Evolutionary conservation across 2,113 vertebrate genomes (phyloP).

Genomic region (Pantherophis guttatus): DNA sequence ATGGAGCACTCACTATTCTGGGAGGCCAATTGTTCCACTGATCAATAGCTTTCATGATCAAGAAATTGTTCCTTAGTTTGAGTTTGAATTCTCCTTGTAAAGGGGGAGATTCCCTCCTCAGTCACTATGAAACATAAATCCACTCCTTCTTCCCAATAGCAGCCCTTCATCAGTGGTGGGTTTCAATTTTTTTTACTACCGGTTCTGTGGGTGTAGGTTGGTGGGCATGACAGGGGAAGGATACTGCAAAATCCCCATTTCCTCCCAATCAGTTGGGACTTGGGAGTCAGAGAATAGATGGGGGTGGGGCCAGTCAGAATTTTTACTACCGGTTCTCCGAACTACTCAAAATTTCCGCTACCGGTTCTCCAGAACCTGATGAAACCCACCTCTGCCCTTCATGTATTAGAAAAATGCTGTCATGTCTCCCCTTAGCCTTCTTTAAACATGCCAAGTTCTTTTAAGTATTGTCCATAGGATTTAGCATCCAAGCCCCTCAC

Average conservation of each 20-base stretch:
- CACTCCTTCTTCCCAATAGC: not conserved
- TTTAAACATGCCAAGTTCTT: not conserved
- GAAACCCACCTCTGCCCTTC: not conserved
- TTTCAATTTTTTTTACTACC: too few species aligned
- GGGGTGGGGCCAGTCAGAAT: too few species aligned
- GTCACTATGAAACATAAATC: not conserved
- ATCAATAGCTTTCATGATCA: not conserved
- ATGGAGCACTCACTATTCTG: not conserved
- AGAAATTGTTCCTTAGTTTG: not conserved
- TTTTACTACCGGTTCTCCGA: too few species aligned
- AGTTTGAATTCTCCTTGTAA: not conserved
- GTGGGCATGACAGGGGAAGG: too few species aligned
- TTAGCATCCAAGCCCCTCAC: not conserved
- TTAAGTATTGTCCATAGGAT: not conserved
- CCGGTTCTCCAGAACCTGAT: too few species aligned
- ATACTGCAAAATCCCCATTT: too few species aligned
- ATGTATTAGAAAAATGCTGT: not conserved
- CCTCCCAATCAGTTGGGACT: too few species aligned
- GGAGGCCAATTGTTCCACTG: not conserved
- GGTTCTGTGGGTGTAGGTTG: too few species aligned
- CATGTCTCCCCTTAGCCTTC: not conserved
- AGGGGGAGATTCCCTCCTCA: not conserved
- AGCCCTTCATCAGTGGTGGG: not conserved
- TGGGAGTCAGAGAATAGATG: too few species aligned
- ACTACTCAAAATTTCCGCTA: too few species aligned